These are phyloP conservation scores for Telmatochromis brichardi DNA, from an alignment of 2,113 vertebrate species.

Conservation along the genomic window DNA sequence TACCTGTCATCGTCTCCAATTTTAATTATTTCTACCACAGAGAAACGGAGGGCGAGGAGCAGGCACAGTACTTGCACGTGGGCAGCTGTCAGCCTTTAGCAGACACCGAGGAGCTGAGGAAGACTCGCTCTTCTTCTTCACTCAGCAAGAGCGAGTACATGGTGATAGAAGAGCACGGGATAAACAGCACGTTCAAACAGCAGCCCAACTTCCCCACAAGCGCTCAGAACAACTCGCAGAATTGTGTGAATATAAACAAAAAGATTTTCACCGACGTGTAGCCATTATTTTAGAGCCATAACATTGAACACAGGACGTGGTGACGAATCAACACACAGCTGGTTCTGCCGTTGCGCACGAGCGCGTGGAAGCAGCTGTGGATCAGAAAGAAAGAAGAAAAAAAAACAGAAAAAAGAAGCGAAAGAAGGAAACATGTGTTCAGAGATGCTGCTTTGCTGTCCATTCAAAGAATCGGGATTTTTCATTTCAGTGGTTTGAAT, in stretches of 20 bases:
- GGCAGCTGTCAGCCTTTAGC: conserved; percentile 92
- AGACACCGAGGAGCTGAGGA: conserved; percentile 83
- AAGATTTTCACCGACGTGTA: conserved; percentile 98
- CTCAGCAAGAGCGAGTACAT: conserved; percentile 96
- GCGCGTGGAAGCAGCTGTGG: conserved; percentile 1
- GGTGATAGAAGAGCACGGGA: conserved; percentile 88
- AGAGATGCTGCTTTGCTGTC: conserved; percentile 30
- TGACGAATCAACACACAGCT: conserved; percentile 17
- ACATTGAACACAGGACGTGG: background rate
- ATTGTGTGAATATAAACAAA: conserved; percentile 92
- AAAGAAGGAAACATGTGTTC: background rate
- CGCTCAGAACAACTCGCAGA: conserved; percentile 82
- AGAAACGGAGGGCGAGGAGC: conserved; percentile 95
- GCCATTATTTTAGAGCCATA: background rate
- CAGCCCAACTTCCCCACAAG: conserved; percentile 80
- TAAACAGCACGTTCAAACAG: conserved; percentile 85
- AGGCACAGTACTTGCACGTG: conserved; percentile 93
- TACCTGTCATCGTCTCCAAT: conserved; percentile 97
- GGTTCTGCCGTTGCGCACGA: conserved; percentile 13
- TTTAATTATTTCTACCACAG: conserved; percentile 99
- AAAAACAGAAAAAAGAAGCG: background rate
- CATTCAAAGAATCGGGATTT: conserved; percentile 23
- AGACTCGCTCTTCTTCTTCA: conserved; percentile 86
- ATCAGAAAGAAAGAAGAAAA: background rate
- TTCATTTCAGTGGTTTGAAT: conserved; percentile 20